Conservation (phyloP, 2,888 invertebrate species). For the Thyatira batis region DNA sequence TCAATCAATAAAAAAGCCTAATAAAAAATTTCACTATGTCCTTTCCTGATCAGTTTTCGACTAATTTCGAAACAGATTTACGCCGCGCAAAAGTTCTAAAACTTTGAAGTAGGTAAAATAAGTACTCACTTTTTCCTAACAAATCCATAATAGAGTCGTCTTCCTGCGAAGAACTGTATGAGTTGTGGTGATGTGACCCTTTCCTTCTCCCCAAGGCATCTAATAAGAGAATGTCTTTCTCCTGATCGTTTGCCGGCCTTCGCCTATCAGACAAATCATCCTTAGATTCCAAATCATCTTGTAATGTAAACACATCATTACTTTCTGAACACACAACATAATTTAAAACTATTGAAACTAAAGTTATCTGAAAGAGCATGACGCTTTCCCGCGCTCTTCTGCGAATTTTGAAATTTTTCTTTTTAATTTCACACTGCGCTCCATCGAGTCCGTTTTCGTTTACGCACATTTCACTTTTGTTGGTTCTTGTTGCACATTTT, state of each 20-base stretch:
- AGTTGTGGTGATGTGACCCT: conserved; percentile 70
- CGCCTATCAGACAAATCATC: conserved; percentile 65
- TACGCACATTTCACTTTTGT: conserved; percentile 51
- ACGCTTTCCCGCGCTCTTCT: conserved; percentile 43
- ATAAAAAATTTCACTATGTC: too few relatives aligned
- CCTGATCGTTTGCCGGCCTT: conserved; percentile 84
- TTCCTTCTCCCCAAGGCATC: conserved; percentile 87
- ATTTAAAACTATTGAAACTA: conserved; percentile 39
- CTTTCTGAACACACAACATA: conserved; percentile 53
- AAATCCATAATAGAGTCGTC: conserved; percentile 91
- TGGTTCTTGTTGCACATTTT: conserved; percentile 40
- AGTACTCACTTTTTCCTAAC: conserved; percentile 90
- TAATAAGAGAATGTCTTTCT: conserved; percentile 88
- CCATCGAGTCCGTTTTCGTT: conserved; percentile 45
- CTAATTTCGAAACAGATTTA: too few relatives aligned
- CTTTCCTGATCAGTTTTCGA: too few relatives aligned
- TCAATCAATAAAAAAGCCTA: too few relatives aligned
- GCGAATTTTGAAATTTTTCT: conserved; percentile 62
- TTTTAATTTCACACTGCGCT: conserved; percentile 54
- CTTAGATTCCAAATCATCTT: conserved; percentile 66
- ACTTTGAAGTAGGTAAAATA: background rate
- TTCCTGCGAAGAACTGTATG: conserved; percentile 69
- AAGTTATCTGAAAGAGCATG: conserved; percentile 29
- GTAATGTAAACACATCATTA: conserved; percentile 72
- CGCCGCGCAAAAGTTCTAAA: too few relatives aligned